phyloP scores from a whole-genome alignment of 2,888 invertebrate species.

The Caenorhabditis angaria region DNA sequence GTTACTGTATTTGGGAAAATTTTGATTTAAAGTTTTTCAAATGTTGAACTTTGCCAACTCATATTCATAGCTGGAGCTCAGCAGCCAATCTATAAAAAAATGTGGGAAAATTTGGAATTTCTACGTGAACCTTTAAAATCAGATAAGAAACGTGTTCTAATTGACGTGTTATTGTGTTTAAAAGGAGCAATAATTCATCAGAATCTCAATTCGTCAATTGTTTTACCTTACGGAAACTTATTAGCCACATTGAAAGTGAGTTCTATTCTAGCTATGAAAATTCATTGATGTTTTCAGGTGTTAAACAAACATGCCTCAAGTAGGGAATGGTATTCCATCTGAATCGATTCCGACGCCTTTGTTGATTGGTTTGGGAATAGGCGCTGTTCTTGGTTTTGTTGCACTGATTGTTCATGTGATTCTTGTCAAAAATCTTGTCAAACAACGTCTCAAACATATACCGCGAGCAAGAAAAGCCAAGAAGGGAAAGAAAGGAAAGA shows the following conservation, averaged over 20 bases:
- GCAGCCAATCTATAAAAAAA: background rate
- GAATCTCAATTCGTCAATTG: background rate
- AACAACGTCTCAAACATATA: background rate
- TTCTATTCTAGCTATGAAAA: background rate
- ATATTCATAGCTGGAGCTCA: no score
- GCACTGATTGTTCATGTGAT: background rate
- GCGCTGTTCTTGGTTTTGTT: background rate
- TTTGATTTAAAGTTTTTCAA: no score
- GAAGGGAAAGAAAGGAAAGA: background rate
- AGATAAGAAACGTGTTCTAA: no score
- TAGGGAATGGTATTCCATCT: background rate
- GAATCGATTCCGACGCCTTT: background rate
- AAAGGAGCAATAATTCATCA: background rate
- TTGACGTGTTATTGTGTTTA: background rate
- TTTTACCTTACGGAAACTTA: background rate
- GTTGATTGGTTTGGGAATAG: background rate
- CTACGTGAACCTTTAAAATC: constrained; percentile 1
- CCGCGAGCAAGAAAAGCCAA: background rate
- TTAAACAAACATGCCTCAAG: background rate
- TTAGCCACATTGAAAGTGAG: background rate
- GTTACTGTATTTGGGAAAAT: no score
- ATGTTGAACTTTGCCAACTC: no score
- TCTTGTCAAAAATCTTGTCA: background rate
- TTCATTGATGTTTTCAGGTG: background rate
- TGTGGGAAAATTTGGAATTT: background rate